phyloP scores from a whole-genome alignment of 1,140 invertebrate genomes.

The Diuraphis noxia region DNA sequence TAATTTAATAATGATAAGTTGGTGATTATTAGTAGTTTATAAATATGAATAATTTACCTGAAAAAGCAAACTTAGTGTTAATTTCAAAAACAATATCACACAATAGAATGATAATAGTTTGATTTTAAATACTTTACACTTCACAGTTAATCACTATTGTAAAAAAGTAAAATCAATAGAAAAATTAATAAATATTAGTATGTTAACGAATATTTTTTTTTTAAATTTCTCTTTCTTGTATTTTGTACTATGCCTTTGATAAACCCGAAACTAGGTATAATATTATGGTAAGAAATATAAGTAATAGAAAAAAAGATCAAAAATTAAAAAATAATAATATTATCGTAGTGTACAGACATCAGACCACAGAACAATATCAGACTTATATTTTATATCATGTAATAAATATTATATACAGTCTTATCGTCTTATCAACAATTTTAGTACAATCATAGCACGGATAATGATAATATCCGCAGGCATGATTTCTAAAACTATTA shows the following conservation, averaged over 20 bases:
- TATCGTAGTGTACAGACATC: too few relatives aligned
- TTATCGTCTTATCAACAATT: too few relatives aligned
- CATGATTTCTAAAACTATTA: too few relatives aligned
- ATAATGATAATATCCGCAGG: too few relatives aligned
- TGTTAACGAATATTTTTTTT: background rate
- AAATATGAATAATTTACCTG: background rate
- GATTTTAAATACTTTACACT: background rate
- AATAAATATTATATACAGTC: too few relatives aligned
- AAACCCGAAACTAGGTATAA: background rate
- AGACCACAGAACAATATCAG: too few relatives aligned
- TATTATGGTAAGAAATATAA: background rate
- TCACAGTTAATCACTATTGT: background rate
- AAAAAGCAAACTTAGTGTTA: background rate
- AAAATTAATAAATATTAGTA: background rate
- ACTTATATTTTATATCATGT: too few relatives aligned
- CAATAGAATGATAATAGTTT: background rate
- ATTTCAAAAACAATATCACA: background rate
- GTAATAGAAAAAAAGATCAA: too few relatives aligned
- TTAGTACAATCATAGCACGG: too few relatives aligned
- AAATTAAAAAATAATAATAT: too few relatives aligned
- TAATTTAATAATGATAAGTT: too few relatives aligned
- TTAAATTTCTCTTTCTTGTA: background rate
- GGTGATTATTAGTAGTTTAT: background rate
- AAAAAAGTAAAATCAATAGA: background rate
- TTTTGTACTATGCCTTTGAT: background rate